Conservation (phyloP, 2,113 vertebrate genomes). For the Ceyx melanurus region DNA sequence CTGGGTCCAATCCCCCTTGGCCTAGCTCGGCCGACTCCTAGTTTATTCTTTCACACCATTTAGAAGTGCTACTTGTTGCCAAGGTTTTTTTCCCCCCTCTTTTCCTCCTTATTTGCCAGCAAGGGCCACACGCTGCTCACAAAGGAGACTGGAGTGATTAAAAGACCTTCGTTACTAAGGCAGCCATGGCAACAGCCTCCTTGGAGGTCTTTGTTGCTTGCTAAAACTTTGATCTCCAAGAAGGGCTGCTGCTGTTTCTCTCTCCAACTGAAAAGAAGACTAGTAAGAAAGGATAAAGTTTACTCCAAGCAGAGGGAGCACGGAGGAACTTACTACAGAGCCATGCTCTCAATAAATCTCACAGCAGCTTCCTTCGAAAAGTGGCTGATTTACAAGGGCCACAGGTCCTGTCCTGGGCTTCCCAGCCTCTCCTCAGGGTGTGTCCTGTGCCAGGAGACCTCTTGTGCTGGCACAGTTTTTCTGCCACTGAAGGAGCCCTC, state of each 20-base stretch:
- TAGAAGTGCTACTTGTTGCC: constrained; percentile 71
- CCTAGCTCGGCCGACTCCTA: not conserved
- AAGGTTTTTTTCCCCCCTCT: constrained; percentile 43
- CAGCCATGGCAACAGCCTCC: constrained; percentile 83
- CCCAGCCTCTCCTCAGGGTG: not conserved
- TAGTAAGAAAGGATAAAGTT: constrained; percentile 64
- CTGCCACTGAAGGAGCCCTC: not conserved
- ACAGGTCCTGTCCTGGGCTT: not conserved
- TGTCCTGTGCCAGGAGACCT: not conserved
- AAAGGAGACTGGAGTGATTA: constrained; percentile 75
- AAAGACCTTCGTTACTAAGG: constrained; percentile 70
- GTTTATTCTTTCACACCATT: constrained; percentile 31
- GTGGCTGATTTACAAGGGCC: not conserved
- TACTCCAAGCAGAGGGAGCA: constrained; percentile 46
- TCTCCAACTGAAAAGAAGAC: constrained; percentile 45
- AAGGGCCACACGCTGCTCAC: constrained; percentile 60
- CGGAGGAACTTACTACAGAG: constrained; percentile 40
- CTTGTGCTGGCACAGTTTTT: not conserved
- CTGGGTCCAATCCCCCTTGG: rapidly evolving
- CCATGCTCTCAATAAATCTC: constrained; percentile 52
- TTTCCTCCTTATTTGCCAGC: constrained; percentile 46
- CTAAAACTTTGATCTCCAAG: constrained; percentile 80
- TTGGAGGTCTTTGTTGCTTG: constrained; percentile 79
- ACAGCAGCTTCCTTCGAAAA: constrained; percentile 8
- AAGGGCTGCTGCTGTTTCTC: constrained; percentile 66